Base-by-base conservation (phyloP, 2,113 vertebrate genomes). In the Rhinoptilus africanus region DNA sequence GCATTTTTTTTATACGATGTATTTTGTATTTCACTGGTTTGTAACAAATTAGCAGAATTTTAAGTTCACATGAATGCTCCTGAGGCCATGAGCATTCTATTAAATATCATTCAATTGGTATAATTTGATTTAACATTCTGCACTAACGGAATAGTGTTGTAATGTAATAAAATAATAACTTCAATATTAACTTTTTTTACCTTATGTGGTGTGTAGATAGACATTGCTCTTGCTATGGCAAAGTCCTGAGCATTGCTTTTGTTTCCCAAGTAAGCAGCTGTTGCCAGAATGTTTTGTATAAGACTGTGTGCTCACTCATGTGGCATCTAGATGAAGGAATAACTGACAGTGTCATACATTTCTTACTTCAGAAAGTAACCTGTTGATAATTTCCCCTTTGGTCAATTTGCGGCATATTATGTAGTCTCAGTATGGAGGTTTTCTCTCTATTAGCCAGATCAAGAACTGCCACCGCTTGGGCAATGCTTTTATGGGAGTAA, bases 331-430 rank as follows among this genome's bases (percentile, higher is more conserved):
- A 11, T 18, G 56, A 51, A 84, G 79, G 48, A 78, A 19, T 24
- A 32, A 14, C n/a, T 24, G 34, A 30, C 26, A 12, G 24, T 26
- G 24, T 12, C 0, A 0, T 6, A 20, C 12, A 10, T 60, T 63
- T 77, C 57, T 50, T 14, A 3, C 48, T 68, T 60, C 26, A 77
- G 45, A 28, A 69, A n/a, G 24, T 37, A 56, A 76, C 72, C 51
- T 67, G 35, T 50, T 63, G 43, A 59, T 54, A 43, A 8, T 63
- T 74, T 63, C 51, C 56, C 53, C 27, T 54, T 64, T 10, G 74
- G 47, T 75, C 48, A 47, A 20, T 75, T 43, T 84, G 51, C 4
- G 9, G 39, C 6, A 9, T 4, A 2, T 56, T 69, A 4, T 17
- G 26, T 63, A 47, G 35, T 26, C 45, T 83, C 71, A 15, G 19